These are phyloP conservation scores for Balaeniceps rex DNA, from an alignment of 2,113 vertebrate genomes.

Conservation along the genomic window DNA sequence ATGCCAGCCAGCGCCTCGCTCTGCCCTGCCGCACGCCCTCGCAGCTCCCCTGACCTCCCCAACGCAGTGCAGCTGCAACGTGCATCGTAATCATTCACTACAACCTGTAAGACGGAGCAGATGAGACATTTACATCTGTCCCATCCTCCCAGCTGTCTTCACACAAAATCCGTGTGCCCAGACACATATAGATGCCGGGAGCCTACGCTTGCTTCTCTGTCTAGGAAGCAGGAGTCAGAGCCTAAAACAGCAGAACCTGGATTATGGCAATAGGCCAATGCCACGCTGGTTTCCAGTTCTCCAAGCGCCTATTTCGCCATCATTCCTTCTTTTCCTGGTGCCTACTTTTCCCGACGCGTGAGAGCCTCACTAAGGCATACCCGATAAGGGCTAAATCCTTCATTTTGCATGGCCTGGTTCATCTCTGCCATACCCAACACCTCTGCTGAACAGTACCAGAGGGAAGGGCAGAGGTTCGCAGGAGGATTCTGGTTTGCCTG, in stretches of 20 bases:
- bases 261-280: not conserved
- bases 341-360: not conserved
- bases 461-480: not conserved
- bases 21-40: not conserved
- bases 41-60: not conserved
- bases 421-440: not conserved
- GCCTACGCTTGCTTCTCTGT: not conserved
- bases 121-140: constrained; percentile 15
- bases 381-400: not conserved
- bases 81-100: not conserved
- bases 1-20: not conserved
- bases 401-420: not conserved
- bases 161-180: not conserved
- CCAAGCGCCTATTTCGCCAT: not conserved
- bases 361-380: not conserved
- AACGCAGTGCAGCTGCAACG: not conserved
- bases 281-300: not conserved
- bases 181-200: not conserved
- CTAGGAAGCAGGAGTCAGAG: not conserved
- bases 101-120: not conserved
- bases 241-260: not conserved
- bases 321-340: not conserved
- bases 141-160: constrained; percentile 3
- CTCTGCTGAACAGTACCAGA: not conserved
- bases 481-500: not conserved